Conservation (phyloP, 2,888 invertebrate species). For the Hanleya hanleyi region DNA sequence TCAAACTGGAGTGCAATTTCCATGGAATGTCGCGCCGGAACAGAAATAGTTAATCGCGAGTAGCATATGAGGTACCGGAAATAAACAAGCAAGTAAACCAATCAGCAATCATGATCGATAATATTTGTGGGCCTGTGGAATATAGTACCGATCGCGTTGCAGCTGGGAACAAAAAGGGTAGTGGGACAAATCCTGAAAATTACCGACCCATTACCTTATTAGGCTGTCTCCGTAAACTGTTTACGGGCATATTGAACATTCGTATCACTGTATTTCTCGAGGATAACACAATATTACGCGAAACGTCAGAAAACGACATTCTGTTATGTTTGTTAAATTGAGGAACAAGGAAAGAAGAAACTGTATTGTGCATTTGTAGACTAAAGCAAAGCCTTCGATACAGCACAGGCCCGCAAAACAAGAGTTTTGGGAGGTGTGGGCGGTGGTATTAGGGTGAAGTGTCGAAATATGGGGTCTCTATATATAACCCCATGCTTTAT, state of each 20-base stretch:
- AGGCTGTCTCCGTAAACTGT: not conserved
- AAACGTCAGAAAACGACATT: constrained; percentile 5
- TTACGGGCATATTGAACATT: not conserved
- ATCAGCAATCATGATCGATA: no score
- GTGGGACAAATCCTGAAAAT: constrained; percentile 10
- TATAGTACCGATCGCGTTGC: no score
- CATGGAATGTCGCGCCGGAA: no score
- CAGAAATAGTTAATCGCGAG: no score
- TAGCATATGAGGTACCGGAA: no score
- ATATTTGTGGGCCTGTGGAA: no score
- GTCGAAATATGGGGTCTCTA: no score
- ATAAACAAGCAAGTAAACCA: no score
- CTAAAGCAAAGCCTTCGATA: not conserved
- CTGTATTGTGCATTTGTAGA: not conserved
- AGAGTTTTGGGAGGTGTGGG: not conserved
- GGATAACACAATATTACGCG: not conserved
- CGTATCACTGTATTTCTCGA: not conserved
- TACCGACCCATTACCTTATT: constrained; percentile 7
- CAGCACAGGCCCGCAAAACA: no score
- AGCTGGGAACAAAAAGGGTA: constrained; percentile 12
- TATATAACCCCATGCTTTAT: no score
- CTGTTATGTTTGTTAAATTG: not conserved
- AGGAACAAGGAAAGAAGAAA: not conserved
- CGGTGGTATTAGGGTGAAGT: no score
- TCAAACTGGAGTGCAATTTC: no score